Evolutionary conservation across 1,140 invertebrate species (phyloP).

Genomic region (Rhyzopertha dominica): DNA sequence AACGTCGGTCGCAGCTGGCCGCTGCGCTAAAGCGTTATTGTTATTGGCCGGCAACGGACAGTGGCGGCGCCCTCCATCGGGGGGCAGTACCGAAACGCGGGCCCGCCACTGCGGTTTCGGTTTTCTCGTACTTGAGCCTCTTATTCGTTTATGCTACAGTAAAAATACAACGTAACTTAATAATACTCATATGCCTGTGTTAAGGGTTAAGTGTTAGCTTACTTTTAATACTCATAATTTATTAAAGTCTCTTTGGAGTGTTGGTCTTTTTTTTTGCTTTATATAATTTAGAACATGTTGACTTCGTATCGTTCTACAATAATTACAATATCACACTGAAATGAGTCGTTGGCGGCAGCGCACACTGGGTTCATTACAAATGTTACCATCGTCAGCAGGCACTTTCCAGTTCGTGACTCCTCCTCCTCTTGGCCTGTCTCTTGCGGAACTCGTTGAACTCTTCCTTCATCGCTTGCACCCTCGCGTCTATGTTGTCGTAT

Average conservation of each 20-base stretch:
- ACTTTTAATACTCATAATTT: slow-evolving; percentile 5
- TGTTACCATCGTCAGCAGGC: slow-evolving; percentile 55
- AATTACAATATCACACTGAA: slow-evolving; percentile 32
- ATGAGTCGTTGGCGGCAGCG: slow-evolving; percentile 11
- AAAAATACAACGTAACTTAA: slow-evolving; percentile 20
- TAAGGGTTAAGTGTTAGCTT: neutral
- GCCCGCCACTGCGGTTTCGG: slow-evolving; percentile 9
- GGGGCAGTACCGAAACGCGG: slow-evolving; percentile 18
- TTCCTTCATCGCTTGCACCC: slow-evolving; percentile 91
- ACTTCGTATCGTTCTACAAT: slow-evolving; percentile 23
- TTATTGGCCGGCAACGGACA: slow-evolving; percentile 24
- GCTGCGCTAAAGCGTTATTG: slow-evolving; percentile 48
- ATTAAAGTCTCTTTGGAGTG: slow-evolving; percentile 26
- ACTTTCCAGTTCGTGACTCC: slow-evolving; percentile 67
- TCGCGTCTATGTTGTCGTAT: slow-evolving; percentile 79
- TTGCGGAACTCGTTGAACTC: slow-evolving; percentile 91
- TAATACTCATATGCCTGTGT: slow-evolving; percentile 1
- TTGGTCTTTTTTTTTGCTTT: slow-evolving; percentile 34
- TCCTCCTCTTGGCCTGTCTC: slow-evolving; percentile 69
- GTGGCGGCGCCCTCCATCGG: neutral
- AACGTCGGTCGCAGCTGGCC: slow-evolving; percentile 31
- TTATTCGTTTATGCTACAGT: slow-evolving; percentile 18
- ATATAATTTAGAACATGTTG: slow-evolving; percentile 43
- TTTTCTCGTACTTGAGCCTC: slow-evolving; percentile 18
- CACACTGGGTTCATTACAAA: slow-evolving; percentile 7